Evolutionary conservation across 2,888 invertebrate species (phyloP).

Genomic region (Hypomecis atomaria): DNA sequence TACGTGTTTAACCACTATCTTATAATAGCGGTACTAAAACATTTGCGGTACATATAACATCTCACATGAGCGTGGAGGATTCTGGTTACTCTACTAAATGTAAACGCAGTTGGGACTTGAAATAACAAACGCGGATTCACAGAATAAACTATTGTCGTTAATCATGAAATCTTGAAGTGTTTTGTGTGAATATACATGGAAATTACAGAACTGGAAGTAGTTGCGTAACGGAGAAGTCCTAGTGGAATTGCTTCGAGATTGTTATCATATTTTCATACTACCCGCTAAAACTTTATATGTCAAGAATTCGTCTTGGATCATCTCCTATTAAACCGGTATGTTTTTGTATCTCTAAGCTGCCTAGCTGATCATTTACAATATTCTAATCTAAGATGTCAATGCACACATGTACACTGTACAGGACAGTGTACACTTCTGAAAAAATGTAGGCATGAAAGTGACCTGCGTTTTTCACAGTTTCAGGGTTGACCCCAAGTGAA

Average conservation of each 20-base stretch:
- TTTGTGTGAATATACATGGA: conserved; percentile 11
- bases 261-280: conserved; percentile 9
- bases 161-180: conserved; percentile 31
- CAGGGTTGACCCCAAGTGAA: too few species aligned
- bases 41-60: not conserved
- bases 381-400: too few species aligned
- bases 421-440: too few species aligned
- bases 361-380: too few species aligned
- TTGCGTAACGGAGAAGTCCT: conserved; percentile 23
- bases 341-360: too few species aligned
- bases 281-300: not conserved
- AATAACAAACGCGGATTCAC: conserved; percentile 44
- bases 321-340: too few species aligned
- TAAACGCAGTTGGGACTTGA: conserved; percentile 50
- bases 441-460: too few species aligned
- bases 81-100: conserved; percentile 37
- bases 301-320: not conserved
- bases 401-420: too few species aligned
- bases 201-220: conserved; percentile 10
- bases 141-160: conserved; percentile 43
- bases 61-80: not conserved
- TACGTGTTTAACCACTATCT: not conserved
- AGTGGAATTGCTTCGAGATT: conserved; percentile 5
- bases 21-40: conserved; percentile 1
- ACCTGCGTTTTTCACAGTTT: too few species aligned